phyloP scores from a whole-genome alignment of 1,140 invertebrate species.

The Cheumatopsyche charites region DNA sequence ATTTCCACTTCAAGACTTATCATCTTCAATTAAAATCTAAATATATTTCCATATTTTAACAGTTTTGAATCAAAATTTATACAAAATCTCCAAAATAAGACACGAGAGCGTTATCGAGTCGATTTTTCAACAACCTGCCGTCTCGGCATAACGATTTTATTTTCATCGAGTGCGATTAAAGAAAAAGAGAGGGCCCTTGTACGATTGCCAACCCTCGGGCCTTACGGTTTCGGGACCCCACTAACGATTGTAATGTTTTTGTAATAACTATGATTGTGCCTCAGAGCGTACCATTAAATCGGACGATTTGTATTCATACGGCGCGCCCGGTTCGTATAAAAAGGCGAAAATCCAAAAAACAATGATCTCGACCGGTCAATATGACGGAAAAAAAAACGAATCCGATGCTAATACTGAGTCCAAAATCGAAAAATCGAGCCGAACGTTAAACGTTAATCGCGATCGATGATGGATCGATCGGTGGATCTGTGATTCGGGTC shows the following conservation, averaged over 20 bases:
- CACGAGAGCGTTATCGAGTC: background rate
- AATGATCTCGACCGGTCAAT: no score
- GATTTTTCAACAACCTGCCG: background rate
- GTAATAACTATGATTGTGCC: constrained; percentile 50
- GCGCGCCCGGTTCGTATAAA: constrained; percentile 21
- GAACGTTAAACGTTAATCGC: no score
- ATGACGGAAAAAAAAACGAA: no score
- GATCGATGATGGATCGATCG: no score
- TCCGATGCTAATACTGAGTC: no score
- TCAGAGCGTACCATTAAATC: constrained; percentile 48
- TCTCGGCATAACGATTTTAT: constrained; percentile 10
- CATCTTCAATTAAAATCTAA: no score
- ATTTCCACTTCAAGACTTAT: no score
- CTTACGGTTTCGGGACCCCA: constrained; percentile 21
- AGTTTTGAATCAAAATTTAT: no score
- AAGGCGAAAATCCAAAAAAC: background rate
- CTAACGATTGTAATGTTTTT: constrained; percentile 49
- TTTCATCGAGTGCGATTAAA: constrained; percentile 33
- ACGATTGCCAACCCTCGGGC: constrained; percentile 45
- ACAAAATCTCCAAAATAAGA: background rate
- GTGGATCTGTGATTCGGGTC: no score
- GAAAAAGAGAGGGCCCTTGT: background rate
- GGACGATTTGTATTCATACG: constrained; percentile 47
- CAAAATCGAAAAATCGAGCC: no score
- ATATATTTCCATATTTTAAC: no score